Evolutionary conservation across 2,113 vertebrate species (phyloP).

Genomic region (Promerops cafer): DNA sequence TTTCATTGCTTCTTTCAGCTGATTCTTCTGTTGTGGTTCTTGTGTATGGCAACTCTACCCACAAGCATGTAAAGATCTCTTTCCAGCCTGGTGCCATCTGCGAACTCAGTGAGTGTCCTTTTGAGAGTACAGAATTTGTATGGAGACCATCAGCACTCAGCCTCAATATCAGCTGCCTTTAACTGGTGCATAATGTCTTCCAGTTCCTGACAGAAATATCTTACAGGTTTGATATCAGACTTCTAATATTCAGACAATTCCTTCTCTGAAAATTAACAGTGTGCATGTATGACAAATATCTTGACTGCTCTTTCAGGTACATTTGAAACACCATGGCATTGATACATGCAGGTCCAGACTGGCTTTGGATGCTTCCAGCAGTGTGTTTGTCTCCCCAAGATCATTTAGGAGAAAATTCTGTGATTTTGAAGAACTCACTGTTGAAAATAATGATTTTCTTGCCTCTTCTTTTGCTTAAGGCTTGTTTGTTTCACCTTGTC

Average conservation of each 20-base stretch:
- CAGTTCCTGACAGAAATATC: not conserved
- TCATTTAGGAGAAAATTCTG: not conserved
- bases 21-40: not conserved
- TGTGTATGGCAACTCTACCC: not conserved
- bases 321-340: not conserved
- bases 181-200: not conserved
- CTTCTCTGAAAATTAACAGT: not conserved
- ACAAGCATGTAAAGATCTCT: not conserved
- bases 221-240: not conserved
- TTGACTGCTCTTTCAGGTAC: not conserved
- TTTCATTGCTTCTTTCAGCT: not conserved
- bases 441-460: not conserved
- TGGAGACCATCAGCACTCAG: not conserved
- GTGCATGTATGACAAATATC: not conserved
- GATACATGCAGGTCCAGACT: not conserved
- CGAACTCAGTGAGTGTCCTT: not conserved
- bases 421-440: not conserved
- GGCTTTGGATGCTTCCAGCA: not conserved
- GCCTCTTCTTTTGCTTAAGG: not conserved
- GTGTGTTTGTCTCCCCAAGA: accelerated
- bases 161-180: not conserved
- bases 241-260: not conserved
- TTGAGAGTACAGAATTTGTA: not conserved
- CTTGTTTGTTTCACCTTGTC: not conserved
- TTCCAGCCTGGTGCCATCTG: not conserved